phyloP scores from a whole-genome alignment of 2,888 invertebrate species.

The Noctua fimbriata region DNA sequence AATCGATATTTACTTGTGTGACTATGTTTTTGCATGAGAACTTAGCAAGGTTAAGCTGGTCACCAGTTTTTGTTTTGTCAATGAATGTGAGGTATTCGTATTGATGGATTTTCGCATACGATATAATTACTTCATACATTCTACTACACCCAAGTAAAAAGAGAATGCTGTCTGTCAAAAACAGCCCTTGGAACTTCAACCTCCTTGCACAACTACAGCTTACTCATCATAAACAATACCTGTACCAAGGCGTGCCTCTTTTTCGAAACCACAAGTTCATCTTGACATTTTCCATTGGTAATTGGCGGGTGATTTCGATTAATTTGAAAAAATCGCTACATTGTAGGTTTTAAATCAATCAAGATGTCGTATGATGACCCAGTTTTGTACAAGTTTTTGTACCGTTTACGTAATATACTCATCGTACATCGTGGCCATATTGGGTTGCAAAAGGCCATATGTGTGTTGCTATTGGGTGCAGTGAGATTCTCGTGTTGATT shows the following conservation, averaged over 20 bases:
- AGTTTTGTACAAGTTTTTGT: constrained; percentile 71
- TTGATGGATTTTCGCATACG: not conserved
- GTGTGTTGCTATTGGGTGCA: constrained; percentile 43
- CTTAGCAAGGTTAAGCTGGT: not conserved
- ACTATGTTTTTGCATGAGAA: not conserved
- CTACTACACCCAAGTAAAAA: not conserved
- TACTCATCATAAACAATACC: constrained; percentile 54
- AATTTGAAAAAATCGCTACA: constrained; percentile 66
- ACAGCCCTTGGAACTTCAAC: constrained; percentile 8
- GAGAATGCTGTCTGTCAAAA: constrained; percentile 29
- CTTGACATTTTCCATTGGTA: constrained; percentile 75
- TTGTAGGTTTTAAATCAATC: constrained; percentile 64
- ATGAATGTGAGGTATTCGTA: constrained; percentile 5
- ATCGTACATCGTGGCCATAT: constrained; percentile 56
- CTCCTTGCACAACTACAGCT: constrained; percentile 46
- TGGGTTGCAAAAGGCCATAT: constrained; percentile 54
- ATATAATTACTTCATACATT: constrained; percentile 16
- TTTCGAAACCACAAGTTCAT: constrained; percentile 71
- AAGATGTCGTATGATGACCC: constrained; percentile 59
- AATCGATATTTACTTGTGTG: constrained; percentile 3
- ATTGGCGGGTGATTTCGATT: constrained; percentile 68
- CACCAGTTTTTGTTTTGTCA: constrained; percentile 19
- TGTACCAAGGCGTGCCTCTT: constrained; percentile 64
- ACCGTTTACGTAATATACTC: constrained; percentile 66
- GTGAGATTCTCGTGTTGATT: constrained; percentile 51